These are phyloP conservation scores for Engystomops pustulosus DNA, from an alignment of 2,113 vertebrate species.

Conservation along the genomic window DNA sequence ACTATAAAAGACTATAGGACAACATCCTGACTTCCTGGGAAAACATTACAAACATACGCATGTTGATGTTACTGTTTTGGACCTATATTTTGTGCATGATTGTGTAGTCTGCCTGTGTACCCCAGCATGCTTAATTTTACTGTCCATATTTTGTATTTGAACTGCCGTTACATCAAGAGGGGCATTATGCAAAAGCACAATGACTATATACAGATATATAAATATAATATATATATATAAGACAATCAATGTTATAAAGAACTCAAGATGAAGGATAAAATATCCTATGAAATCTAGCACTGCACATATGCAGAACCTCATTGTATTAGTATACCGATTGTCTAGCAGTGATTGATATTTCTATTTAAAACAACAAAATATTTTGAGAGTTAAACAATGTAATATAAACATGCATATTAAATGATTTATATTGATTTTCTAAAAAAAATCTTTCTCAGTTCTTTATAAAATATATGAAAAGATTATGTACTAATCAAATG, in stretches of 20 bases:
- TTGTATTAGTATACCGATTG: constrained; percentile 61
- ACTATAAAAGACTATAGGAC: constrained; percentile 65
- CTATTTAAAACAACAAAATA: constrained; percentile 48
- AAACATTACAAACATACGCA: constrained; percentile 75
- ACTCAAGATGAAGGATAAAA: constrained; percentile 60
- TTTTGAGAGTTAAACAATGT: constrained; percentile 56
- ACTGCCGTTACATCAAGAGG: constrained; percentile 71
- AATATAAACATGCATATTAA: constrained; percentile 58
- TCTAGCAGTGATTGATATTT: constrained; percentile 63
- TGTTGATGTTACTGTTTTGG: constrained; percentile 70
- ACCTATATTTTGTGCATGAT: constrained; percentile 79
- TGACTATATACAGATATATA: constrained; percentile 63
- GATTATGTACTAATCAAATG: neutral
- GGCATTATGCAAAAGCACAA: constrained; percentile 83
- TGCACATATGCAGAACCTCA: constrained; percentile 50
- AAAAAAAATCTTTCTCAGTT: constrained; percentile 11
- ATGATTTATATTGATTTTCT: constrained; percentile 57
- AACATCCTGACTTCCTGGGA: constrained; percentile 66
- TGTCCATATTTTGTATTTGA: constrained; percentile 73
- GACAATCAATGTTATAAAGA: constrained; percentile 78
- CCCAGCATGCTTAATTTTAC: constrained; percentile 78
- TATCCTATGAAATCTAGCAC: constrained; percentile 57
- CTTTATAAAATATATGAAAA: neutral
- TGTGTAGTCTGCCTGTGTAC: constrained; percentile 73
- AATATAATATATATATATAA: neutral